These are phyloP conservation scores for Eurytoma adleriae DNA, from an alignment of 2,888 invertebrate species.

Conservation along the genomic window DNA sequence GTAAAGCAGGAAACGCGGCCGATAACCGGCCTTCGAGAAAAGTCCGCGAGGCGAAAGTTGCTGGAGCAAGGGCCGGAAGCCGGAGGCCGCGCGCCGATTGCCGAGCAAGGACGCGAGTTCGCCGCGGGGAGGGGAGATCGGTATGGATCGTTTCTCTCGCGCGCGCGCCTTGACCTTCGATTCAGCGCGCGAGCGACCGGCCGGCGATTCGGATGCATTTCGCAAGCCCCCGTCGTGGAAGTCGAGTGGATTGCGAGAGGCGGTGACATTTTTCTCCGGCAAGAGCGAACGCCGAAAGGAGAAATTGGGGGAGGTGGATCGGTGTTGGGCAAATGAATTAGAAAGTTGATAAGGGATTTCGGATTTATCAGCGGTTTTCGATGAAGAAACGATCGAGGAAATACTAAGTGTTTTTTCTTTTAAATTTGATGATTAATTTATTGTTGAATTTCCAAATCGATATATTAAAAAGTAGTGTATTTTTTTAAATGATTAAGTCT, in stretches of 20 bases:
- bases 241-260: background rate
- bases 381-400: too few species aligned
- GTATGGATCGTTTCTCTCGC: conserved; percentile 25
- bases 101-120: conserved; percentile 40
- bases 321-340: background rate
- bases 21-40: conserved; percentile 24
- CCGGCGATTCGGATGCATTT: background rate
- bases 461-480: too few species aligned
- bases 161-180: conserved; percentile 46
- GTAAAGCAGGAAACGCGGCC: background rate
- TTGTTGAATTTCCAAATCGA: too few species aligned
- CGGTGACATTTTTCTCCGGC: background rate
- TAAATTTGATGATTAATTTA: too few species aligned
- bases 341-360: background rate
- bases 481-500: too few species aligned
- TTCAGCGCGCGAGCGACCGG: conserved; percentile 9
- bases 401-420: too few species aligned
- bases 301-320: background rate
- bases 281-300: background rate
- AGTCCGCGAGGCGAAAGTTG: conserved; percentile 49
- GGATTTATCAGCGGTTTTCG: too few species aligned
- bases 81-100: conserved; percentile 39
- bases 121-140: background rate
- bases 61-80: conserved; percentile 39
- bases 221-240: background rate